A percentile compares a stretch with the other conserved stretches of the same genome.
phyloP scores from a whole-genome alignment of 2,113 vertebrate genomes.

The Furnarius figulus region DNA sequence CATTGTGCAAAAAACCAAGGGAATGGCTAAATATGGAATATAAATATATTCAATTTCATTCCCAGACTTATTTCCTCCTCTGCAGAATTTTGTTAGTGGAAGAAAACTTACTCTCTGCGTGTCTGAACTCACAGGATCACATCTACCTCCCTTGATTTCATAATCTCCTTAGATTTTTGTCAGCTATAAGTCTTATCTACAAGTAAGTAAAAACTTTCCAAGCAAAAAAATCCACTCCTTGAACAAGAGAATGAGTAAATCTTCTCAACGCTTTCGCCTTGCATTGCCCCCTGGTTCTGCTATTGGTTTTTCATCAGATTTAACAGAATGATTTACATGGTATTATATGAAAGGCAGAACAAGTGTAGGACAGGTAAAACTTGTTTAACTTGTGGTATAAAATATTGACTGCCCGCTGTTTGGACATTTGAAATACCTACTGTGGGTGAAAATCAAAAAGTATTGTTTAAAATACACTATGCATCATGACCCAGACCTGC shows the following conservation, averaged over 20 bases:
- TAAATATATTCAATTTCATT: background rate
- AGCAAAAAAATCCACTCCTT: background rate
- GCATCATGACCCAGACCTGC: background rate
- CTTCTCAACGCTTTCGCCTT: background rate
- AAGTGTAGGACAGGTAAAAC: background rate
- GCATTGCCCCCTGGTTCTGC: background rate
- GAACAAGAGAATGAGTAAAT: background rate
- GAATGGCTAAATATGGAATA: background rate
- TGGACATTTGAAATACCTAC: background rate
- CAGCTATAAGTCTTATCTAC: background rate
- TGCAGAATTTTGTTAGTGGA: background rate
- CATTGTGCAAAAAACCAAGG: fast-evolving
- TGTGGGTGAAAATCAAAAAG: background rate
- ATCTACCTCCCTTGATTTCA: background rate
- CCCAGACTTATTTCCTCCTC: background rate
- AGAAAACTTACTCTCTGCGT: background rate
- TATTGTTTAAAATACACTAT: background rate
- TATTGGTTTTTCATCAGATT: background rate
- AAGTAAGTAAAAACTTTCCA: background rate
- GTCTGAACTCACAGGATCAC: background rate
- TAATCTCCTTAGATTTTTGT: background rate
- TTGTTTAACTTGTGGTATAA: background rate
- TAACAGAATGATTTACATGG: background rate
- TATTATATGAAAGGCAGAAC: background rate
- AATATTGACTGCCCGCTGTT: background rate